Evolutionary conservation across 1,140 invertebrate genomes (phyloP), one percentile per base, ranked within the genome.

Genomic region (Drosophila seguyi): DNA sequence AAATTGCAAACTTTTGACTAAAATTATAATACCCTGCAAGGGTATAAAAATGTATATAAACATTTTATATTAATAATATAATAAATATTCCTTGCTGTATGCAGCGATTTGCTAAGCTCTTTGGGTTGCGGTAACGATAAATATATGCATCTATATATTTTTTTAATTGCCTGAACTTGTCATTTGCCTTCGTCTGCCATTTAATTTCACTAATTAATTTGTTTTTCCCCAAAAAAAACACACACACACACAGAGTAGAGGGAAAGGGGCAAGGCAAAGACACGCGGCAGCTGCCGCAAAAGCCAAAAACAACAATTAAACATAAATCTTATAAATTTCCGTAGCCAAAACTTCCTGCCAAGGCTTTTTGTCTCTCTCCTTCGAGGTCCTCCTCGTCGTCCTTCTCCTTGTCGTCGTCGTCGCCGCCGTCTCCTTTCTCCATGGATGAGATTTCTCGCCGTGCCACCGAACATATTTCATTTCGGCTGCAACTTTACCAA

Each of bases 301-400:
- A 88, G 72, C 84, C 85, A 88, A 88, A 84, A 88, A 90, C 85
- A 88, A 88, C 84, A 90, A 88, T 88, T 88, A 88, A 88, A 90
- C 85, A 88, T 88, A 88, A 88, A 88, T 88, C 84, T 88, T 88
- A 90, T 90, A 88, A 88, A 88, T 88, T 88, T 88, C 77, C 80
- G 85, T 88, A 88, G 85, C 80, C 85, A 88, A 88, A 87, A 90
- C 73, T 88, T 87, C 76, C 76, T 80, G 84, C 68, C 76, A 88
- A 76, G 62, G 83, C 79, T 86, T 86, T 87, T 83, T 86, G 66
- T 73, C 81, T 56, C 79, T 50, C 39, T 52, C 50, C 34, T 13
- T 11, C 34, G 34, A 11, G 6, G 31, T 22, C 8, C 11, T 47
- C 20, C 10, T 13, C 4, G 11, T 6, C 8, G 8, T 47, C 20